Percentiles rank a stretch among this genome's conserved stretches.
These are phyloP conservation scores for Numenius arquata DNA, from an alignment of 2,113 vertebrate species.

Conservation along the genomic window DNA sequence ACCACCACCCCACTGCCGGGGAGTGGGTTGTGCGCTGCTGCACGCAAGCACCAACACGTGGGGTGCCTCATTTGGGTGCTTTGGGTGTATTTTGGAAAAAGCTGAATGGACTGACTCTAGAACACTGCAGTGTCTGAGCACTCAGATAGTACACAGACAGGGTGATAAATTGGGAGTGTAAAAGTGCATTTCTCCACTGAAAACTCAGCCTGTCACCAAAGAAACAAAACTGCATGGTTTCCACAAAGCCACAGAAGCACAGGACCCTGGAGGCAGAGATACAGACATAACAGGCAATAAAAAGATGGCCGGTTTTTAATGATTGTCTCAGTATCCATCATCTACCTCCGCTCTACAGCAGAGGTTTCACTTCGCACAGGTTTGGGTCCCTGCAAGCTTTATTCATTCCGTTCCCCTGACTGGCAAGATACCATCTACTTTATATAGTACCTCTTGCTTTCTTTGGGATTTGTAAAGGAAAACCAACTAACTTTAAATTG, in stretches of 20 bases:
- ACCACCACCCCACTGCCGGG: neutral
- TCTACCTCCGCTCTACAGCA: neutral
- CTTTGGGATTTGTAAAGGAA: neutral
- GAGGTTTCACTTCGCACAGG: neutral
- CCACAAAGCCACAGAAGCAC: neutral
- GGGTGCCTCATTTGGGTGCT: neutral
- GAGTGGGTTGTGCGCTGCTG: neutral
- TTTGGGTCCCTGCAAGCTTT: neutral
- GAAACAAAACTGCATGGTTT: neutral
- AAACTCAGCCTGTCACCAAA: neutral
- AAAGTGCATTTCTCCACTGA: neutral
- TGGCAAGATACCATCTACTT: neutral
- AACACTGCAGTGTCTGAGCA: neutral
- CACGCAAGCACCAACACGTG: neutral
- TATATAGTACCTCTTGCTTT: neutral
- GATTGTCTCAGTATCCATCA: neutral
- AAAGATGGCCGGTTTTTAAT: neutral
- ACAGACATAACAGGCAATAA: neutral
- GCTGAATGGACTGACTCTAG: neutral
- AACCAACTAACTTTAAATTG: neutral
- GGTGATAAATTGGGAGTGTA: neutral
- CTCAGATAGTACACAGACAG: neutral
- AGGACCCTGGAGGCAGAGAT: neutral
- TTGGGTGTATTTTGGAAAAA: neutral
- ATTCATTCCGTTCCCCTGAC: neutral